Evolutionary conservation across 2,797 vertebrate genomes (phyloP).

Genomic region (Telmatherina bonti): DNA sequence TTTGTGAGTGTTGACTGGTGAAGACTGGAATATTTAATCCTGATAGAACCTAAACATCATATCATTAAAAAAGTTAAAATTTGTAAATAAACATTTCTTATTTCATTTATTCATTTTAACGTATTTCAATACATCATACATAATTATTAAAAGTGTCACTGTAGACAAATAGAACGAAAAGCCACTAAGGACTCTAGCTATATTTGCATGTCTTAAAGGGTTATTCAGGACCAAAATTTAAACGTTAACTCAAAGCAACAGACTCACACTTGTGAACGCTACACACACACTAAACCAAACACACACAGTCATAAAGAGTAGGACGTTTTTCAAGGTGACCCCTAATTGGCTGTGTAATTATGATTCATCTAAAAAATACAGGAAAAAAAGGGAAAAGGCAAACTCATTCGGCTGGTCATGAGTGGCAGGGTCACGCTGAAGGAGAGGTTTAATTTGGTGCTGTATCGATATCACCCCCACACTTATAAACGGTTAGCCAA

Average conservation of each 20-base stretch:
- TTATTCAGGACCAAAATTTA: constrained; percentile 8
- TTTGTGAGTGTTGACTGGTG: constrained; percentile 58
- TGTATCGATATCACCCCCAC: constrained; percentile 72
- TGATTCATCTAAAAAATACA: constrained; percentile 77
- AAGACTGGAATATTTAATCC: constrained; percentile 52
- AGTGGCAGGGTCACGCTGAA: constrained; percentile 81
- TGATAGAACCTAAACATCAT: constrained; percentile 20
- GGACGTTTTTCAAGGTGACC: constrained; percentile 83
- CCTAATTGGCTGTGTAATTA: constrained; percentile 83
- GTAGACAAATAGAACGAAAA: not conserved
- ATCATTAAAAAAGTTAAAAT: not conserved
- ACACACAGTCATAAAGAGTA: constrained; percentile 36
- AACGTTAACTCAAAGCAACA: constrained; percentile 8
- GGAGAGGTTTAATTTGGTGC: constrained; percentile 81
- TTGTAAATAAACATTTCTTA: not conserved
- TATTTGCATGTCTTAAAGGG: constrained; percentile 5
- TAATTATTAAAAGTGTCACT: not conserved
- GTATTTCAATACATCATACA: not conserved
- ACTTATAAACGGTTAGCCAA: constrained; percentile 80
- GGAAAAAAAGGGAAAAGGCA: constrained; percentile 58
- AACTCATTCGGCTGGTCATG: constrained; percentile 70
- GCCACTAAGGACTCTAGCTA: not conserved
- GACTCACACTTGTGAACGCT: constrained; percentile 5
- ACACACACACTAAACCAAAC: not conserved
- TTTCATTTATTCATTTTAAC: not conserved